phyloP scores from a whole-genome alignment of 2,113 vertebrate genomes.

The Caloenas nicobarica region DNA sequence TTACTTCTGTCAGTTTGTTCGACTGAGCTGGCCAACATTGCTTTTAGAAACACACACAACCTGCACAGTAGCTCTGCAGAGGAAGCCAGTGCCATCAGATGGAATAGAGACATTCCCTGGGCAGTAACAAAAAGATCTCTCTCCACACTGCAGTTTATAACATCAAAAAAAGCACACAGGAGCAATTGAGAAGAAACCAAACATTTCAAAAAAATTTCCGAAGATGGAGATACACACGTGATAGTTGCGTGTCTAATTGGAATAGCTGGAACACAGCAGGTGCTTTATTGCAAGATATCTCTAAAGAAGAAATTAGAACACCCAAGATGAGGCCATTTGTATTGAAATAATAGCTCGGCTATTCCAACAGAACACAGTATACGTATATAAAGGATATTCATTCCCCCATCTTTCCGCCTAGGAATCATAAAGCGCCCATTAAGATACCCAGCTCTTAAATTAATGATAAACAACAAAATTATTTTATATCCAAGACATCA shows the following conservation, averaged over 20 bases:
- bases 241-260: neutral
- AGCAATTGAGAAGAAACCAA: neutral
- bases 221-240: neutral
- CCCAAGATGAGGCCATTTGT: neutral
- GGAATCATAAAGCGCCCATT: neutral
- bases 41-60: neutral
- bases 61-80: neutral
- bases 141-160: neutral
- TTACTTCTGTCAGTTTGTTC: neutral
- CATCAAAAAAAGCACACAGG: neutral
- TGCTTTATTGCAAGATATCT: neutral
- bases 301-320: neutral
- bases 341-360: neutral
- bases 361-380: neutral
- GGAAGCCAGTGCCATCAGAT: neutral
- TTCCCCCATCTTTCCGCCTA: neutral
- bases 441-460: neutral
- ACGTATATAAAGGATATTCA: neutral
- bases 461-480: neutral
- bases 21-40: neutral
- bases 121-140: neutral
- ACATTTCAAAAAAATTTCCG: neutral
- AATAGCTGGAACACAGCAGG: neutral
- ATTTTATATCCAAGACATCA: neutral
- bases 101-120: neutral